A percentile compares a stretch with the other conserved stretches of the same genome.
phyloP scores from a whole-genome alignment of 2,113 vertebrate species.

The Peromyscus maniculatus region DNA sequence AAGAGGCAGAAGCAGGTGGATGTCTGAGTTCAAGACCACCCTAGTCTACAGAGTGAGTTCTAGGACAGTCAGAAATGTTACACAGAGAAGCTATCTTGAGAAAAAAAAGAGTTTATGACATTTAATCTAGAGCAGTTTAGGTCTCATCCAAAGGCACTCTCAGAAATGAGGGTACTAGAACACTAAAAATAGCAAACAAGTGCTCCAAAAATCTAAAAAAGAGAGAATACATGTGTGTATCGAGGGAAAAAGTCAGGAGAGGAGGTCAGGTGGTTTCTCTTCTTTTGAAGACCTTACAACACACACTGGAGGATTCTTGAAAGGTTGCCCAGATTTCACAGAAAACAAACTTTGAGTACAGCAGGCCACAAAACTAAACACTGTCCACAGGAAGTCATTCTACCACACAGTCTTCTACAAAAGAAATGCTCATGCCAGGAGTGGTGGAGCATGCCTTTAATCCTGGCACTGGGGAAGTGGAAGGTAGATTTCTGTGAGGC shows the following conservation, averaged over 20 bases:
- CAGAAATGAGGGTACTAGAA: conserved; percentile 46
- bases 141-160: conserved; percentile 34
- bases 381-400: conserved; percentile 44
- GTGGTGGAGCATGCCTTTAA: neutral
- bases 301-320: neutral
- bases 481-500: neutral
- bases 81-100: neutral
- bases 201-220: conserved; percentile 50
- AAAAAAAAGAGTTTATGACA: neutral
- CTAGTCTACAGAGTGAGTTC: neutral
- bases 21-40: neutral
- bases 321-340: conserved; percentile 21
- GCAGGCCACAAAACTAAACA: neutral
- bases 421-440: neutral
- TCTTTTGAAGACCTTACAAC: neutral
- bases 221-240: conserved; percentile 22
- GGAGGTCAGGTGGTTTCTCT: neutral
- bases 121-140: conserved; percentile 48
- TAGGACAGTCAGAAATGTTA: neutral
- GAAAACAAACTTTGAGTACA: neutral
- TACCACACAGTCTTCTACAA: neutral
- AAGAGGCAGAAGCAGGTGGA: no score
- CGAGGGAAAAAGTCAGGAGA: neutral
- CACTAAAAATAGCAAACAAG: conserved; percentile 66
- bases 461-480: neutral